Conservation (phyloP, 1,140 invertebrate genomes). For the Lepeophtheirus salmonis region DNA sequence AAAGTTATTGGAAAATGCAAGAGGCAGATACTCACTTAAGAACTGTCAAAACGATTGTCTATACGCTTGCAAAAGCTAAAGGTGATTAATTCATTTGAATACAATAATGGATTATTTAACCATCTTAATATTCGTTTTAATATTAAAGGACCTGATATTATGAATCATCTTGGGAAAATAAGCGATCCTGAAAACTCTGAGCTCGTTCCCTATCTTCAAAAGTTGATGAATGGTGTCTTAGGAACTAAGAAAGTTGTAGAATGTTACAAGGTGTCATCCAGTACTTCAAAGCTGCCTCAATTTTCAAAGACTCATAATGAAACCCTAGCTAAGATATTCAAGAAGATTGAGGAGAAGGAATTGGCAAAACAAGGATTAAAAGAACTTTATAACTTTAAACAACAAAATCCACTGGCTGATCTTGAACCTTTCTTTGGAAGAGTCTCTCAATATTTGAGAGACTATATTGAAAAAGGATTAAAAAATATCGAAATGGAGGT, state of each 20-base stretch:
- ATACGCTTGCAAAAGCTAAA: constrained; percentile 44
- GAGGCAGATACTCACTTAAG: constrained; percentile 54
- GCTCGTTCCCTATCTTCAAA: constrained; percentile 22
- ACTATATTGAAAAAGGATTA: constrained; percentile 70
- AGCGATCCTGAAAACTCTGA: constrained; percentile 23
- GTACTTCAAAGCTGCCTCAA: constrained; percentile 26
- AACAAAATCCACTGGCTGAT: constrained; percentile 70
- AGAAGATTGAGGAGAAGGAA: constrained; percentile 72
- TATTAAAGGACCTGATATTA: no score
- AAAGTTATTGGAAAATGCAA: constrained; percentile 51
- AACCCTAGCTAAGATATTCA: constrained; percentile 68
- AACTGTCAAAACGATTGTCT: constrained; percentile 76
- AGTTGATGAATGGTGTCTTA: constrained; percentile 9
- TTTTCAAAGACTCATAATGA: constrained; percentile 55
- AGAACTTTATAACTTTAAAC: constrained; percentile 72
- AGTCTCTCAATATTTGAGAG: constrained; percentile 73
- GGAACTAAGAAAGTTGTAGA: no score
- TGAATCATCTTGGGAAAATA: constrained; percentile 23
- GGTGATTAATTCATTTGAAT: no score
- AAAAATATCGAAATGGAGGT: constrained; percentile 47
- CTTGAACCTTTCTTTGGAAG: constrained; percentile 69
- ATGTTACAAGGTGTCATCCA: constrained; percentile 17
- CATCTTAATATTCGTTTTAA: no score
- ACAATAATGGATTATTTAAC: no score
- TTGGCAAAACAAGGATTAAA: constrained; percentile 64